Evolutionary conservation across 2,888 invertebrate species (phyloP).

Genomic region (Dromius quadrimaculatus): DNA sequence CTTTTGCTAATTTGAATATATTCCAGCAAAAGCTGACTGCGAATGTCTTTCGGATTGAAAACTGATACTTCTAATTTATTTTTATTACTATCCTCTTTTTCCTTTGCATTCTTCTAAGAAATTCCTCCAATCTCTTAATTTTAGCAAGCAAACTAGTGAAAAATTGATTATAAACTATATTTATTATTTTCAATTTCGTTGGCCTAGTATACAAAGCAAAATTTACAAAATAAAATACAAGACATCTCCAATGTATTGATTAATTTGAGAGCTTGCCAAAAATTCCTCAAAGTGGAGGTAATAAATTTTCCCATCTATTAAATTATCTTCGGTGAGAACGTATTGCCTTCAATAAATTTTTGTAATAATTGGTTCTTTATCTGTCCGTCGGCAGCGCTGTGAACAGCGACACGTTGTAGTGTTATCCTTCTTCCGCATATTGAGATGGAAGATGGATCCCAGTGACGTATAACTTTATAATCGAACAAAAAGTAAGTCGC

Average conservation of each 20-base stretch:
- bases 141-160: no score
- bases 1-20: no score
- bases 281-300: neutral
- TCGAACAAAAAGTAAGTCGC: constrained; percentile 37
- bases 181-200: no score
- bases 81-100: no score
- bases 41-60: no score
- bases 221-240: constrained; percentile 10
- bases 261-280: constrained; percentile 3
- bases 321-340: constrained; percentile 8
- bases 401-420: neutral
- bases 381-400: constrained; percentile 15
- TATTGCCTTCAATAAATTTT: constrained; percentile 32
- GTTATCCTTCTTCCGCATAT: constrained; percentile 7
- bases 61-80: no score
- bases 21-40: no score
- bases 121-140: no score
- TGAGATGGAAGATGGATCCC: neutral
- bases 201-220: no score
- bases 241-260: neutral
- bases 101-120: no score
- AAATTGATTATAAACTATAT: no score
- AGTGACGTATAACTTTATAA: constrained; percentile 34
- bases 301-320: constrained; percentile 17
- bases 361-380: constrained; percentile 36